phyloP scores from a whole-genome alignment of 2,797 vertebrate species.

The Eulemur coronatus region DNA sequence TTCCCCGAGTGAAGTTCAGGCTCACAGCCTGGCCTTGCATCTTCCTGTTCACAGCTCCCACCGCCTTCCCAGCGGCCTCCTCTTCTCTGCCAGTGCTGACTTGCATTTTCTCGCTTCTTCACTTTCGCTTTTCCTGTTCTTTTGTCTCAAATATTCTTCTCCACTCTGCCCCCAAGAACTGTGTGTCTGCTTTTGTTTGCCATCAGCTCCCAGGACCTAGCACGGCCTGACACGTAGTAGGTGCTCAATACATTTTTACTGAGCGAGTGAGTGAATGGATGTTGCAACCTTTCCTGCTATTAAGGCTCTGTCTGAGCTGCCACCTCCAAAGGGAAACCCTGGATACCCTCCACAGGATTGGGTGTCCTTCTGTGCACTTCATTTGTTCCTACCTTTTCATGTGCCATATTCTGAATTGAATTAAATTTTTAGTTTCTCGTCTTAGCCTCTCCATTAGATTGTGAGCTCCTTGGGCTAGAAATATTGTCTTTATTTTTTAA shows the following conservation, averaged over 20 bases:
- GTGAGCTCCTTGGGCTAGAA: not conserved
- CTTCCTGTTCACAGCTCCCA: not conserved
- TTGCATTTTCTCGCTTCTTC: not conserved
- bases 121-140: not conserved
- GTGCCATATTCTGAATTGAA: not conserved
- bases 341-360: fast-evolving
- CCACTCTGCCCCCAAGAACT: not conserved
- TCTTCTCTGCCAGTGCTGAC: not conserved
- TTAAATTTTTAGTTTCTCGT: not conserved
- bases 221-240: not conserved
- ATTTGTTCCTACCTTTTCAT: not conserved
- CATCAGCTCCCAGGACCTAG: not conserved
- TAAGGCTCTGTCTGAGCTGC: not conserved
- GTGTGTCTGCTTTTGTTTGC: not conserved
- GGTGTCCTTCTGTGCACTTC: not conserved
- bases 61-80: not conserved
- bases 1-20: not conserved
- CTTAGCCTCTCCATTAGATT: not conserved
- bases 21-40: not conserved
- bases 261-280: not conserved
- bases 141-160: not conserved
- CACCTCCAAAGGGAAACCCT: not conserved
- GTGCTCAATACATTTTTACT: not conserved
- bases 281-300: not conserved
- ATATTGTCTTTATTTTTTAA: not conserved